phyloP scores from a whole-genome alignment of 2,113 vertebrate genomes.

The Agapornis roseicollis region DNA sequence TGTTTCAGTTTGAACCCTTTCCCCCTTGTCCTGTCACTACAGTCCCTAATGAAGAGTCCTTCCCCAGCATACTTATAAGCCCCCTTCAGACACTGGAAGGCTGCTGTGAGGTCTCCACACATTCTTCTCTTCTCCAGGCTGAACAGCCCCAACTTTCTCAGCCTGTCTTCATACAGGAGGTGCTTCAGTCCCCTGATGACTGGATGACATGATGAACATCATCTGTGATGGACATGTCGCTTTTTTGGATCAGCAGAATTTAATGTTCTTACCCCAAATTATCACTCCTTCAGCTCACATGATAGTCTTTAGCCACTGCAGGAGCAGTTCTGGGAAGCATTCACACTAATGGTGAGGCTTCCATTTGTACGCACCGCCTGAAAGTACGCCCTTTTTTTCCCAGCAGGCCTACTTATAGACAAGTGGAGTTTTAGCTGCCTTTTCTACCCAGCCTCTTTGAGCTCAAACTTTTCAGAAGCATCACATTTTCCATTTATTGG shows the following conservation, averaged over 20 bases:
- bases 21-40: too few relatives aligned
- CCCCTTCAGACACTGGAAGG: too few relatives aligned
- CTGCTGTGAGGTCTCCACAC: too few relatives aligned
- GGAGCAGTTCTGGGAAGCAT: background rate
- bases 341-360: background rate
- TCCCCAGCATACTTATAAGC: too few relatives aligned
- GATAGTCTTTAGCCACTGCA: background rate
- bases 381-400: background rate
- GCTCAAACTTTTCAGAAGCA: background rate
- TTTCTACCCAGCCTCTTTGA: background rate
- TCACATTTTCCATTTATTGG: background rate
- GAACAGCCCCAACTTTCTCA: too few relatives aligned
- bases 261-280: background rate
- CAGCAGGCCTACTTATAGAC: background rate
- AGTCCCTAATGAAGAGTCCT: too few relatives aligned
- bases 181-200: too few relatives aligned
- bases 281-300: fast-evolving
- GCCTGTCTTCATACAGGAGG: too few relatives aligned
- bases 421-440: background rate
- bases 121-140: too few relatives aligned
- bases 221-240: background rate
- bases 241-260: background rate
- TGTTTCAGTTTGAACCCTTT: too few relatives aligned
- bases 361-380: background rate
- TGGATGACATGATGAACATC: background rate